phyloP scores from a whole-genome alignment of 2,113 vertebrate species.

The Phylloscopus trochilus region DNA sequence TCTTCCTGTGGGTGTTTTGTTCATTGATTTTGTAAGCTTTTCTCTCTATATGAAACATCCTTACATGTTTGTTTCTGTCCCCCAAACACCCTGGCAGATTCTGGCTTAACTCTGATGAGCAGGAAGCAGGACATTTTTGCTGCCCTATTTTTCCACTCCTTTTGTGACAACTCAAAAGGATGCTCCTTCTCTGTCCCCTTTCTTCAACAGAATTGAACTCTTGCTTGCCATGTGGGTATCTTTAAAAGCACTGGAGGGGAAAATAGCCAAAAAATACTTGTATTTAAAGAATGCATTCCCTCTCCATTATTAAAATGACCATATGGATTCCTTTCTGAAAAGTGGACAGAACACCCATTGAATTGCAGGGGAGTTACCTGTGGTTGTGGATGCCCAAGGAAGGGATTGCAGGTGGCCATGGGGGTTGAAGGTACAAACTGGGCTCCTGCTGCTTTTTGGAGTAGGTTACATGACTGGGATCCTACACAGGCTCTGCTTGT shows the following conservation, averaged over 20 bases:
- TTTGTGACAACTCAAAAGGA: not conserved
- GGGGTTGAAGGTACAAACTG: not conserved
- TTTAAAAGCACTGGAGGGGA: not conserved
- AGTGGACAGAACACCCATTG: not conserved
- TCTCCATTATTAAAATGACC: not conserved
- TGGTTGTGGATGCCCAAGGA: not conserved
- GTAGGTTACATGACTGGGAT: not conserved
- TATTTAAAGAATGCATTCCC: not conserved
- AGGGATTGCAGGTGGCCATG: not conserved
- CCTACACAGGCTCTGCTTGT: not conserved
- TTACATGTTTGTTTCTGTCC: not conserved
- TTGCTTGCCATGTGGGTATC: constrained; percentile 14
- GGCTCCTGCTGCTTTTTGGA: not conserved
- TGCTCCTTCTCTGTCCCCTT: not conserved
- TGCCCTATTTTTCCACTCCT: not conserved
- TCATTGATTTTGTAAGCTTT: not conserved
- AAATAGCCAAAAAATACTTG: constrained; percentile 10
- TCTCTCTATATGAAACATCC: not conserved
- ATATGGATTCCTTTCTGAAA: constrained; percentile 16
- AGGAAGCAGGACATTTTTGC: not conserved
- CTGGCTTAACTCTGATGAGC: not conserved
- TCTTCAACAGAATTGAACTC: constrained; percentile 38
- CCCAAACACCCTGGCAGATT: not conserved
- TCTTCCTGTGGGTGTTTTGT: not conserved
- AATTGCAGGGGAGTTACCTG: not conserved